Evolutionary conservation across 2,888 invertebrate genomes (phyloP), one percentile per base, ranked within the genome.

Genomic region (Cryptophagus acutangulus): DNA sequence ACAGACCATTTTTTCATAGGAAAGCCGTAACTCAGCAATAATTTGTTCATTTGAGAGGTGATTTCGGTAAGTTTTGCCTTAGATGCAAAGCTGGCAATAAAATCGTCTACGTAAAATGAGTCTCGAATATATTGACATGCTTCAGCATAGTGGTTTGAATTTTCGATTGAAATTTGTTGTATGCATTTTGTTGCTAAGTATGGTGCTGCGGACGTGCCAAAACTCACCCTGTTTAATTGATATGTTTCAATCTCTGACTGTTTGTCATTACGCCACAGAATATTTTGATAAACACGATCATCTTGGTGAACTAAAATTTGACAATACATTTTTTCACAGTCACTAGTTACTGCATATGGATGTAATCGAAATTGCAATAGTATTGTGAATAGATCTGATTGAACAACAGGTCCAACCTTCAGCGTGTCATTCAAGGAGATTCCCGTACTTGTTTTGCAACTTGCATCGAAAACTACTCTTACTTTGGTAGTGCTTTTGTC

Each of bases 31-130:
- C n/a, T n/a, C n/a, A n/a, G n/a, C n/a, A n/a, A n/a, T n/a, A n/a
- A n/a, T n/a, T n/a, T n/a, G n/a, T 3, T 6, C 4, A 15, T 31
- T 15, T 15, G 15, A 10, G 16, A 5, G n/a, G 25, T 16, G 1
- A 40, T 17, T 5, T 43, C n/a, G 26, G 37, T 17, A 34, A 33
- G 6, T 8, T n/a, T n/a, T n/a, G n/a, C 25, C 1, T 36, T 18
- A 6, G 45, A 10, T 26, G 36, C 17, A 33, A 31, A 8, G 9
- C 46, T 43, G 13, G 37, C 20, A 4, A 42, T 13, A 14, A 45
- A 33, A 9, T 41, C 45, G 36, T 46, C 46, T 1, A 48, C 43
- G 18, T 46, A 49, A 20, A 41, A 2, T 16, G 17, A 17, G 10
- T 28, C 17, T 2, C 12, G 12, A 33, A 37, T 37, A 10, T 29